Evolutionary conservation across 2,888 invertebrate species (phyloP).

Genomic region (Acleris holmiana): DNA sequence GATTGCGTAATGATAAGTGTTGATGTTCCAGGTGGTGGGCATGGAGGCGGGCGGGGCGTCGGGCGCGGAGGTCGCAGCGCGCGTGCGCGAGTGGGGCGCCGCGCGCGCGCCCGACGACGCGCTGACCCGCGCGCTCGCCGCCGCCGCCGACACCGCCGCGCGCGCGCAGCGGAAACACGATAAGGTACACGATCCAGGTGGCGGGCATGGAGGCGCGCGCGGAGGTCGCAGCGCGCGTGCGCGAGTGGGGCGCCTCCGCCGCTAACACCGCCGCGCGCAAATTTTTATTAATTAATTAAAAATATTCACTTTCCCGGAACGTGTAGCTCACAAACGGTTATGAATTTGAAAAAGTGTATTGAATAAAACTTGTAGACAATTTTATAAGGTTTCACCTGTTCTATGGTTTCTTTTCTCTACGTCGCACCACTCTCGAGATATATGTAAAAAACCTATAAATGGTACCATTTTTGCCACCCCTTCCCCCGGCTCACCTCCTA

Average conservation of each 20-base stretch:
- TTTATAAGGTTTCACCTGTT: no score
- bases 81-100: slow-evolving; percentile 89
- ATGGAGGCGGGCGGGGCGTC: slow-evolving; percentile 92
- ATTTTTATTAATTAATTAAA: no score
- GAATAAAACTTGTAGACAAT: no score
- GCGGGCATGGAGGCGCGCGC: slow-evolving; percentile 93
- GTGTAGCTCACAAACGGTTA: no score
- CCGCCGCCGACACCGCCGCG: slow-evolving; percentile 89
- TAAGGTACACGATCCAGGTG: slow-evolving; percentile 86
- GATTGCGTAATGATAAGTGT: no score
- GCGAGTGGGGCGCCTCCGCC: slow-evolving; percentile 89
- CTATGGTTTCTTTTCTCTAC: no score
- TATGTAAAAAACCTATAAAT: no score
- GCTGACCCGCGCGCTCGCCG: slow-evolving; percentile 88
- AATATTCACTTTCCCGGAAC: no score
- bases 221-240: slow-evolving; percentile 90
- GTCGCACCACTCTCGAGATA: no score
- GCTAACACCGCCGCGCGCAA: slow-evolving; percentile 90
- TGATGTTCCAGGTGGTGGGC: slow-evolving; percentile 88
- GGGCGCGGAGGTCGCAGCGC: slow-evolving; percentile 90
- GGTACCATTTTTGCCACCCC: no score
- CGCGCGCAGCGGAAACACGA: slow-evolving; percentile 90
- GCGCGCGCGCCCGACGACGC: slow-evolving; percentile 90
- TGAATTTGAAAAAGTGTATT: no score
- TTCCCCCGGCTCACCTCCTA: no score